Percentiles rank a stretch among this genome's conserved stretches.
phyloP scores from a whole-genome alignment of 2,888 invertebrate genomes.

The Leptopilina myrica region DNA sequence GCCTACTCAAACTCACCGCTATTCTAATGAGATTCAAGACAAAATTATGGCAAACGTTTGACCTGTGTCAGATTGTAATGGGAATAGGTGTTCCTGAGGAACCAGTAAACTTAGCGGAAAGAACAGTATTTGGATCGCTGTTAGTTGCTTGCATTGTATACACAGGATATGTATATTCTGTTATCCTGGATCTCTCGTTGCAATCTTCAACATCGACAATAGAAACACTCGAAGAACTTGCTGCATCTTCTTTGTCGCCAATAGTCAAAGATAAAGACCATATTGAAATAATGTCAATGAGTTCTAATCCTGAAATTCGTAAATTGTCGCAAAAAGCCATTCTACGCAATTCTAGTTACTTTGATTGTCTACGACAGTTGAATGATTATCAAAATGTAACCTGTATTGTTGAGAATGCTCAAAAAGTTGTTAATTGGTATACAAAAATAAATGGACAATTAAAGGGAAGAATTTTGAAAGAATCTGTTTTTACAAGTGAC shows the following conservation, averaged over 20 bases:
- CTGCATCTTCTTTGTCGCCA: neutral
- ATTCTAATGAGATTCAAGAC: neutral
- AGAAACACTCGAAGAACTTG: neutral
- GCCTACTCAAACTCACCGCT: too few relatives aligned
- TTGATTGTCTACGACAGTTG: too few relatives aligned
- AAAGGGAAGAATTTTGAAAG: too few relatives aligned
- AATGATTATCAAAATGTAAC: too few relatives aligned
- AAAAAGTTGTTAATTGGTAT: too few relatives aligned
- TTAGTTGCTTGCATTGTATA: neutral
- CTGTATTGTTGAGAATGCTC: too few relatives aligned
- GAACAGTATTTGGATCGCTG: neutral
- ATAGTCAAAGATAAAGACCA: neutral
- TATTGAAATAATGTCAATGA: neutral
- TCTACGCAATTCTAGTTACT: fast-evolving
- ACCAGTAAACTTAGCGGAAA: neutral
- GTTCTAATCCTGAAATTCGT: neutral
- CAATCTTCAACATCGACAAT: neutral
- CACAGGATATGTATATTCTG: neutral
- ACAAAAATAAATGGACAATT: too few relatives aligned
- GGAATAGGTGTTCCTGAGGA: neutral
- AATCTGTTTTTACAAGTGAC: too few relatives aligned
- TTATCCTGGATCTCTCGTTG: neutral
- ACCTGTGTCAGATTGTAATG: neutral
- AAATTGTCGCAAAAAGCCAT: neutral
- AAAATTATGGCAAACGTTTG: neutral